A percentile compares a stretch with the other conserved stretches of the same genome.
These are phyloP conservation scores for Drosophila nikananu DNA, from an alignment of 1,140 invertebrate species.

Conservation along the genomic window DNA sequence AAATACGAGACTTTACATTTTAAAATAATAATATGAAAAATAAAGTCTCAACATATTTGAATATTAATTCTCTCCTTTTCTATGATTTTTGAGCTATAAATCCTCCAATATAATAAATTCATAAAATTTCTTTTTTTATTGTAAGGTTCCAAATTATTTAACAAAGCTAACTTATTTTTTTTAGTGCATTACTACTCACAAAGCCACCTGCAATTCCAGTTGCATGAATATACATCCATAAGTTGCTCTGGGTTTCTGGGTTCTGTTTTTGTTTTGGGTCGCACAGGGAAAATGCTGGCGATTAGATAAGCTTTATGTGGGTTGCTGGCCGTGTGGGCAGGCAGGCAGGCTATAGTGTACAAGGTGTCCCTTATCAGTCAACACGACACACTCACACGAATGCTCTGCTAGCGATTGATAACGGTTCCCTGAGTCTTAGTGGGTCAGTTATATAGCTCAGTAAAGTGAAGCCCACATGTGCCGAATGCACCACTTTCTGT, in stretches of 20 bases:
- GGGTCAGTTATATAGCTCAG: conserved; percentile 29
- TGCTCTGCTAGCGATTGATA: conserved; percentile 29
- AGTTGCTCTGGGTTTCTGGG: conserved; percentile 26
- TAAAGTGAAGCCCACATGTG: conserved; percentile 18
- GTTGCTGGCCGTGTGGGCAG: background rate
- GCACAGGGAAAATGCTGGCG: conserved; percentile 44
- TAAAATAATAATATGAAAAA: background rate
- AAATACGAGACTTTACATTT: background rate
- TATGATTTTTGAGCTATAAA: too few species aligned
- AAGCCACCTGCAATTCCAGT: conserved; percentile 32
- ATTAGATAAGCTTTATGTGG: conserved; percentile 70
- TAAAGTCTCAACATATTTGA: too few species aligned
- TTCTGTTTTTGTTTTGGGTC: conserved; percentile 53
- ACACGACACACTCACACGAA: conserved; percentile 4
- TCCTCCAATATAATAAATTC: background rate
- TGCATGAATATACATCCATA: conserved; percentile 37
- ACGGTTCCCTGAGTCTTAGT: conserved; percentile 33
- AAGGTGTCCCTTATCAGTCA: conserved; percentile 53
- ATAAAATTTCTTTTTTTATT: background rate
- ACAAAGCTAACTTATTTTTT: background rate
- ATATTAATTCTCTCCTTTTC: too few species aligned
- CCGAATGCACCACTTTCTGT: conserved; percentile 31
- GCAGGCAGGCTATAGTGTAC: background rate
- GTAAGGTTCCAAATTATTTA: background rate
- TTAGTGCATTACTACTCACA: background rate